Evolutionary conservation across 2,888 invertebrate species (phyloP), one percentile per base, ranked within the genome.

Genomic region (Dendrolimus houi): DNA sequence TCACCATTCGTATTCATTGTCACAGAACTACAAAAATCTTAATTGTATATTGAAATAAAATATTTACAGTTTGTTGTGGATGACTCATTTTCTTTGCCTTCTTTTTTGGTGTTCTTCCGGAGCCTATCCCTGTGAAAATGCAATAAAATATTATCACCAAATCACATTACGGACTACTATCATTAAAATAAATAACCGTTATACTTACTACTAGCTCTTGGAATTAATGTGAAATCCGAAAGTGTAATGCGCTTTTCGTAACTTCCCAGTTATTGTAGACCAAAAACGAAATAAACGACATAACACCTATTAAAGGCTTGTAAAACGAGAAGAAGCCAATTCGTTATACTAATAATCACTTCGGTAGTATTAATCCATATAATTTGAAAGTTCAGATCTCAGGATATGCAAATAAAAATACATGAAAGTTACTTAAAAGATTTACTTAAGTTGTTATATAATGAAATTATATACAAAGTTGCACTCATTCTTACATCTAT

Each of bases 371-470:
- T 29, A 29, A 29, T 29, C 29, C 29, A 6, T 29, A 29, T 29
- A 0, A 52, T 41, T 52, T n/a, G 13, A 52, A 52, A 47, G 47
- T 59, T 59, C 59, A 59, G 87, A 88, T 87, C 87, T 92, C 92
- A 91, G 91, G 90, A 81, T 64, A 29, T 29, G 29, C 29, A 87
- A 88, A 89, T 87, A 78, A 90, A 89, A 89, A 83, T 76, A 86
- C 76, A 69, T 67, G 72, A 81, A 81, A 84, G 72, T 87, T 85
- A 86, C 86, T 87, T 87, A 86, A 87, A 86, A 88, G 85, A 82
- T 91, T 88, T 91, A 85, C 87, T 88, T 89, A 86, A 81, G 81
- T 79, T 74, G 78, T 85, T 87, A 83, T 87, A 87, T 87, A 84
- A 77, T 85, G 84, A 87, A 86, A 80, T 47, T 89, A 90, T 89